Percentiles rank a stretch among this genome's conserved stretches.
phyloP scores from a whole-genome alignment of 2,113 vertebrate species.

The Nibea albiflora region DNA sequence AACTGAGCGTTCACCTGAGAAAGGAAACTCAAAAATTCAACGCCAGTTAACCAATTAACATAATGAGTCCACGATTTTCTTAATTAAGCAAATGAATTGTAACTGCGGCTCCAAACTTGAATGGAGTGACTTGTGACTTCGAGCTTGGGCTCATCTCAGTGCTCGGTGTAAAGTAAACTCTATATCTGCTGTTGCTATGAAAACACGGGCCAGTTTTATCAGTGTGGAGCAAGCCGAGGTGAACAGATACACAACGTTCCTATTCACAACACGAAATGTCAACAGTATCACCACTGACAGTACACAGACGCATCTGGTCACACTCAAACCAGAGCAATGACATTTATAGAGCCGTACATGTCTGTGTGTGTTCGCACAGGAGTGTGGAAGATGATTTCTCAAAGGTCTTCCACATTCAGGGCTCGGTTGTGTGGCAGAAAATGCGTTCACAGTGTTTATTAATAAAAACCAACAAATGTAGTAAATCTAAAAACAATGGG shows the following conservation, averaged over 20 bases:
- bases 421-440: background rate
- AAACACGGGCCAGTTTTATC: constrained; percentile 51
- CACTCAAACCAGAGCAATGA: constrained; percentile 54
- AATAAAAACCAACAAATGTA: no score
- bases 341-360: constrained; percentile 56
- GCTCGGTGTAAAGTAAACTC: constrained; percentile 12
- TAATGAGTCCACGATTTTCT: background rate
- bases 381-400: background rate
- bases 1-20: background rate
- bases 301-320: constrained; percentile 67
- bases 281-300: constrained; percentile 58
- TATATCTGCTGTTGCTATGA: constrained; percentile 28
- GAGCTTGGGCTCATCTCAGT: background rate
- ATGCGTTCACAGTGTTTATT: background rate
- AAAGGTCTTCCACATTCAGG: constrained; percentile 1
- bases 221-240: constrained; percentile 23
- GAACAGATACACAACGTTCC: constrained; percentile 58
- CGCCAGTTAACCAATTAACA: background rate
- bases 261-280: constrained; percentile 69
- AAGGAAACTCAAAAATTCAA: background rate
- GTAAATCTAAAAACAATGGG: no score
- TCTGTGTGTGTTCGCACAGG: background rate
- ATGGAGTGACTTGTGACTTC: background rate
- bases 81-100: background rate
- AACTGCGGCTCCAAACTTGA: background rate